Base-by-base conservation (phyloP, 1,140 invertebrate genomes). In the Lasioglossum albipes region DNA sequence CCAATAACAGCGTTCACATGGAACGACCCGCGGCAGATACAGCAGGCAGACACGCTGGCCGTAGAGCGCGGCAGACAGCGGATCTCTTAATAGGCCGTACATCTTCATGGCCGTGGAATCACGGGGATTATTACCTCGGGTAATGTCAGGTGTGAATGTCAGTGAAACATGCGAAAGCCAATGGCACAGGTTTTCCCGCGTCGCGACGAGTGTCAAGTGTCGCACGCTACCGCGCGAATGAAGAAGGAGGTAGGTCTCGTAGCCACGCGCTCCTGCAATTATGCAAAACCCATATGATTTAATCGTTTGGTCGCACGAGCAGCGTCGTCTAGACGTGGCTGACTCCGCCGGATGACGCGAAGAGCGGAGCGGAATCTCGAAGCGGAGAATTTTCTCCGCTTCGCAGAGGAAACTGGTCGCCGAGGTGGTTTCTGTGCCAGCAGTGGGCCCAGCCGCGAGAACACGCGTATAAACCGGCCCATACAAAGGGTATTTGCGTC, bases 111-210 rank as follows among this genome's bases (percentile, higher is more conserved):
- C 57, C 57, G 18, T 59, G 22, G 66, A 79, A 79, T 75, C 57
- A 69, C 71, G 27, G n/a, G 65, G 65, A 64, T 68, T 68, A 82
- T 82, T 67, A 81, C 49, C 65, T 57, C 64, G 68, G 70, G 54
- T 85, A 86, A 86, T 85, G 84, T 86, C 81, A 86, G 76, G 54
- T 77, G 73, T 75, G 84, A 86, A 86, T 83, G 85, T 86, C 84
- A 83, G 64, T 45, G n/a, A 31, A 77, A 71, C 65, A 36, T 45
- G 27, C 18, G 67, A 86, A 79, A 80, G 70, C 70, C 81, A 83
- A 85, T 86, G 75, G 65, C 68, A 72, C 52, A 31, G 45, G 59
- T 73, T 78, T 85, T 74, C 59, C 65, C 22, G 62, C 22, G 67
- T 13, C 45, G 45, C 7, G 13, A 6, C 16, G n/a, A n/a, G 49